Evolutionary conservation across 2,888 invertebrate species (phyloP).

Genomic region (Drosophila glabriapex): DNA sequence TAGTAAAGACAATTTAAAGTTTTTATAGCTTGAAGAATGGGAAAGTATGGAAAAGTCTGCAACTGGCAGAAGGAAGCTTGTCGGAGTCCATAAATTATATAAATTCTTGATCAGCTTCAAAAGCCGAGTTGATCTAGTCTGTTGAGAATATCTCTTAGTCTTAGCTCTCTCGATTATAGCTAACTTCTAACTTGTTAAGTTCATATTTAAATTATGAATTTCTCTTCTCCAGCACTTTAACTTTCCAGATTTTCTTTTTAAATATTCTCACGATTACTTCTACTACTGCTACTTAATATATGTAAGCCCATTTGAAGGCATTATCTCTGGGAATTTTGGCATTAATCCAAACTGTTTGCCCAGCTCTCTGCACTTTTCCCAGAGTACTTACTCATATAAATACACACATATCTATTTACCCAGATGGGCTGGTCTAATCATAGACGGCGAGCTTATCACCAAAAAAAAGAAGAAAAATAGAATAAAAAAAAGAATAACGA

Average conservation of each 20-base stretch:
- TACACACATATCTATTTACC: slow-evolving; percentile 39
- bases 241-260: not conserved
- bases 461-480: slow-evolving; percentile 1
- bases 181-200: not conserved
- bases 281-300: not conserved
- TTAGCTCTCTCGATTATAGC: not conserved
- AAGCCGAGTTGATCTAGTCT: not conserved
- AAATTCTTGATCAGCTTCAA: not conserved
- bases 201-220: not conserved
- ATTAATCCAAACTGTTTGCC: slow-evolving; percentile 38
- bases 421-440: slow-evolving; percentile 45
- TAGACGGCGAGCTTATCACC: slow-evolving; percentile 62
- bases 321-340: slow-evolving; percentile 23
- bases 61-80: not conserved
- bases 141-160: not conserved
- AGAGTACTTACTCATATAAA: slow-evolving; percentile 19
- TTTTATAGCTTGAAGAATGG: not conserved
- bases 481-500: not conserved
- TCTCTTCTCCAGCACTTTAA: not conserved
- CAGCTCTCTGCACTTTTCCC: slow-evolving; percentile 4
- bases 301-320: not conserved
- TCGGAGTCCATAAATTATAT: not conserved
- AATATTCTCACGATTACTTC: not conserved
- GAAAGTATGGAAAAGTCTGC: not conserved
- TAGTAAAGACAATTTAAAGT: not conserved